Base-by-base conservation (phyloP, 2,797 vertebrate genomes). In the Myiotriccus ornatus region DNA sequence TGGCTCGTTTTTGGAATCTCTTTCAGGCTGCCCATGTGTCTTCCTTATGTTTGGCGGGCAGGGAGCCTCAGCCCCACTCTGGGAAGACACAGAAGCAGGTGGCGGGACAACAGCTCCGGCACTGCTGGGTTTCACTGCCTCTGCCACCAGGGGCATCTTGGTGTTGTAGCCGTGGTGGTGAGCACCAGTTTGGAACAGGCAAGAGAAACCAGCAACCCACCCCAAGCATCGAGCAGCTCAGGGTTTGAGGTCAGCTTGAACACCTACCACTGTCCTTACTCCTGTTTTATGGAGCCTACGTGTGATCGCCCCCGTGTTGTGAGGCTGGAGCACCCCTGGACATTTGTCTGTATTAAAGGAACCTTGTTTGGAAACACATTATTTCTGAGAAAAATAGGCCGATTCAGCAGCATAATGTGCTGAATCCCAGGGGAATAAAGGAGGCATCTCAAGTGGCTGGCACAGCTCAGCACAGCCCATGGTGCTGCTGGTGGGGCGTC, bases 231-330 rank as follows among this genome's bases (percentile, higher is more conserved):
- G 24, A 64, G 21, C 0, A 1, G 16, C 28, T 87, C 60, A 65
- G 60, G 37, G 28, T 73, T 35, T 56, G 46, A 68, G 50, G 50
- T 73, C 64, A 24, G 14, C 59, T 43, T 68, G 59, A 62, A 49
- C 30, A 53, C 19, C 35, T 34, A 25, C 39, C 46, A 30, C 17
- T 8, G 2, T 24, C 74, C 34, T 55, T 20, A n/a, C 4, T 14
- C 25, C 17, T 1, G 2, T 71, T 52, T 57, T 32, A 46, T 8
- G 35, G 49, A 71, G 25, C 39, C 46, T 20, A 1, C 9, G 18
- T 28, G n/a, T 21, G n/a, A 59, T 44, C 1, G 0, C 6, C 53
- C 1, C 0, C 14, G 28, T 28, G 21, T 32, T 56, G 37, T 44
- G 39, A 39, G 35, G 20, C 52, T 46, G 64, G 63, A 74, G 39